phyloP scores from a whole-genome alignment of 2,797 vertebrate species.

The Strix occidentalis region DNA sequence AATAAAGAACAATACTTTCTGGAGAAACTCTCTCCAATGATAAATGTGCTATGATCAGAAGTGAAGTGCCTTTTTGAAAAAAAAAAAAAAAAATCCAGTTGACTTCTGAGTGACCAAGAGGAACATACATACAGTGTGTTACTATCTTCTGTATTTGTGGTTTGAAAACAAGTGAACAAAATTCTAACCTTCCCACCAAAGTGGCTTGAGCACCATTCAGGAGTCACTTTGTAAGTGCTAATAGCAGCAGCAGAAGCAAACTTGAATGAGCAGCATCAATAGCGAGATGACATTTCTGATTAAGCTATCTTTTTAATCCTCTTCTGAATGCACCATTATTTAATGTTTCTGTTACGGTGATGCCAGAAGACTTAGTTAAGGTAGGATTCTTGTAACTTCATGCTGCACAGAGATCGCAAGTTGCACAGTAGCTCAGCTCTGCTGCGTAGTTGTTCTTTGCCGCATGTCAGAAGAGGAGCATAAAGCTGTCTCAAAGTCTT shows the following conservation, averaged over 20 bases:
- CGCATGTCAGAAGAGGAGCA: neutral
- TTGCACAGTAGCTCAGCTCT: neutral
- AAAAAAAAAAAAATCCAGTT: neutral
- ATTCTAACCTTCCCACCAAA: neutral
- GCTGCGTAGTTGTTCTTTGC: neutral
- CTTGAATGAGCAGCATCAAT: neutral
- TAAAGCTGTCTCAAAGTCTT: neutral
- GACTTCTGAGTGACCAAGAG: neutral
- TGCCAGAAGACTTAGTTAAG: neutral
- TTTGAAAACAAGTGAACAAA: neutral
- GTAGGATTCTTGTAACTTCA: neutral
- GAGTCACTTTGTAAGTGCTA: neutral
- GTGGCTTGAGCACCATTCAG: neutral
- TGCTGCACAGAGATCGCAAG: fast-evolving
- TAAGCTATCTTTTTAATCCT: neutral
- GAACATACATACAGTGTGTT: neutral
- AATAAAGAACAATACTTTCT: neutral
- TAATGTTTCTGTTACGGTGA: neutral
- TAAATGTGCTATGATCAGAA: neutral
- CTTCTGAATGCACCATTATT: neutral
- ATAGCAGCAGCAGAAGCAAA: neutral
- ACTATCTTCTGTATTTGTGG: neutral
- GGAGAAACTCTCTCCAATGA: neutral
- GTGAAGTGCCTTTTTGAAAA: neutral
- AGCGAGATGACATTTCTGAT: neutral